These are phyloP conservation scores for Sycobia sp. DNA, from an alignment of 1,140 invertebrate genomes.

Conservation along the genomic window DNA sequence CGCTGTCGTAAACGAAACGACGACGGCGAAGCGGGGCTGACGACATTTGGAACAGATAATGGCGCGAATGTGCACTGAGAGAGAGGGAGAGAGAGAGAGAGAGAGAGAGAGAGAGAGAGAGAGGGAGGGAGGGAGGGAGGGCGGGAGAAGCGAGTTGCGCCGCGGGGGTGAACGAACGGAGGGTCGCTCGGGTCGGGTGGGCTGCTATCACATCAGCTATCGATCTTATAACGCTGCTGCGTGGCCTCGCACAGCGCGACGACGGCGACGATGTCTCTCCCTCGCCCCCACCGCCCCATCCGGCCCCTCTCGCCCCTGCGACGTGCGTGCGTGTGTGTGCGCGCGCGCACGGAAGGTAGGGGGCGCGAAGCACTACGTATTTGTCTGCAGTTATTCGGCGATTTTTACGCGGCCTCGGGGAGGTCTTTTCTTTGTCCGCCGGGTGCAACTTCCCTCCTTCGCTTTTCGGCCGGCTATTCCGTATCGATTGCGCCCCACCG, in stretches of 20 bases:
- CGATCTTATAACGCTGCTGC: slow-evolving; percentile 54
- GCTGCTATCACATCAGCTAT: slow-evolving; percentile 58
- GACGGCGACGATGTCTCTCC: slow-evolving; percentile 42
- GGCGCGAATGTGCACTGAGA: slow-evolving; percentile 56
- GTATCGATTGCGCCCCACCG: background rate
- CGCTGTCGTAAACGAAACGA: slow-evolving; percentile 58
- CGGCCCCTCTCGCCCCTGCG: slow-evolving; percentile 4
- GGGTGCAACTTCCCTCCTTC: background rate
- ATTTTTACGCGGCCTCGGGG: slow-evolving; percentile 10
- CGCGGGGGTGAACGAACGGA: slow-evolving; percentile 60
- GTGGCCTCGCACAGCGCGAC: slow-evolving; percentile 4
- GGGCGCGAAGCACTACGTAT: background rate
- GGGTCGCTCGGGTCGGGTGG: slow-evolving; percentile 47
- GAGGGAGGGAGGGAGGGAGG: too few relatives aligned
- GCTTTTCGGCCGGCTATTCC: background rate
- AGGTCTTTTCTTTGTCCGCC: background rate
- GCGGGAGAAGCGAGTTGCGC: background rate
- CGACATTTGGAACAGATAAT: slow-evolving; percentile 63
- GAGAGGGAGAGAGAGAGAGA: slow-evolving; percentile 1
- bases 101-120: background rate
- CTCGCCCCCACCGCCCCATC: slow-evolving; percentile 23
- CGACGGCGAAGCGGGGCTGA: slow-evolving; percentile 46
- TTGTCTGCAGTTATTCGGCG: slow-evolving; percentile 20
- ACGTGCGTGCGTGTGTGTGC: background rate
- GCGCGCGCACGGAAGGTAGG: background rate